Evolutionary conservation across 2,797 vertebrate genomes (phyloP), one percentile per base, ranked within the genome.

Genomic region (Phrynocephalus guinanensis): DNA sequence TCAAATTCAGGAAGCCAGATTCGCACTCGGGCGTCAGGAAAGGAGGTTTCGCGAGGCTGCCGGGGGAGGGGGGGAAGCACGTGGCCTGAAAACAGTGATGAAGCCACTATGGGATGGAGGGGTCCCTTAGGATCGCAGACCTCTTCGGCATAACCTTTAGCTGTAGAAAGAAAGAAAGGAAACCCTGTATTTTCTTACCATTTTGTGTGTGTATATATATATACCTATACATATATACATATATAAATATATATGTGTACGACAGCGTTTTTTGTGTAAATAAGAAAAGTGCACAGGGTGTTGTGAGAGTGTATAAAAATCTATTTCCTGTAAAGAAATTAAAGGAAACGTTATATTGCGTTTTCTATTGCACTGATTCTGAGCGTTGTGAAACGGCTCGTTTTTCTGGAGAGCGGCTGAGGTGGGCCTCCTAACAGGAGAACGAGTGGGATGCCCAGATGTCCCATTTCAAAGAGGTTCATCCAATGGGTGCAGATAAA

Each of bases 141-240:
- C 72, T 70, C 26, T 91, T 92, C 91, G 90, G 93, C 87, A 87
- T 80, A 56, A 85, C 92, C 86, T 91, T 92, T 92, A 90, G 92
- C 90, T 93, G 90, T 95, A 92, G 95, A 92, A 94, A 77, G 92
- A 92, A 16, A 20, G 13, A 20, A 6, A 20, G 13, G 16, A 15
- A 20, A 93, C 88, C 93, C 93, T 96, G 97, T 97, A 96, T 97
- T 97, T 97, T 97, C 97, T 93, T 96, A 95, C 95, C 92, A 24
- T 97, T 97, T 98, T 94, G 96, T 97, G 97, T 96, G 96, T 79
- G 22, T 79, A 13, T 83, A 56, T 79, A 13, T 83, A 56, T 77
- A 82, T 30, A 52, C 33, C 52, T 33, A 52, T 79, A 70, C 44
- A 63, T 38, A n/a, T 56, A 72, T 71, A 63, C 20, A 63, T 28